Conservation (phyloP, 2,113 vertebrate genomes). For the Hippocampus zosterae region DNA sequence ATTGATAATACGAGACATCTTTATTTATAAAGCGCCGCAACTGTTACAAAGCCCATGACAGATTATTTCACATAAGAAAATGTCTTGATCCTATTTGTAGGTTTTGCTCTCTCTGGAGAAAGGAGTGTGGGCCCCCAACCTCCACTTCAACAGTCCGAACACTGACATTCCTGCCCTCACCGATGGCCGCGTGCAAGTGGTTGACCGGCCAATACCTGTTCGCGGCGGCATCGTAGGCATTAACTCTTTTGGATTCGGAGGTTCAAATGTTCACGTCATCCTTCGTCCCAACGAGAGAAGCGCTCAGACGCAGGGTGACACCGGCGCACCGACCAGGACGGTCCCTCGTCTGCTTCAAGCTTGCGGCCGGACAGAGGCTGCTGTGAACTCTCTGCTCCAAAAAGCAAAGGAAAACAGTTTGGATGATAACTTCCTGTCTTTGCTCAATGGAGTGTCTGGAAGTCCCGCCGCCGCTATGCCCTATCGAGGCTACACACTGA, state of each 20-base stretch:
- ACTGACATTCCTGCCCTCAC: conserved; percentile 82
- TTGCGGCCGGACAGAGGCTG: conserved; percentile 84
- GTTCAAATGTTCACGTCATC: conserved; percentile 90
- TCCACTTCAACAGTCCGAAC: conserved; percentile 84
- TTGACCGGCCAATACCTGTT: conserved; percentile 78
- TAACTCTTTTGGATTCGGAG: conserved; percentile 96
- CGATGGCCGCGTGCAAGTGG: conserved; percentile 78
- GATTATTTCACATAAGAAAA: neutral
- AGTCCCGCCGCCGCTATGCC: conserved; percentile 77
- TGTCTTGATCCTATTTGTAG: conserved; percentile 52
- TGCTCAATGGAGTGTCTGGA: conserved; percentile 80
- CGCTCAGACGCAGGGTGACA: neutral
- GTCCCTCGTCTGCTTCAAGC: conserved; percentile 75
- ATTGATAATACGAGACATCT: too few species aligned
- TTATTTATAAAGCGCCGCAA: too few species aligned
- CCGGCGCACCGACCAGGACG: neutral
- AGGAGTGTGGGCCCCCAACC: conserved; percentile 90
- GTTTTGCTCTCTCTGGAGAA: conserved; percentile 86
- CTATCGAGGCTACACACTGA: conserved; percentile 80
- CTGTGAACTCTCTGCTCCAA: conserved; percentile 73
- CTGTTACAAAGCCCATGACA: too few species aligned
- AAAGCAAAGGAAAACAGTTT: conserved; percentile 64
- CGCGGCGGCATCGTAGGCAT: conserved; percentile 81
- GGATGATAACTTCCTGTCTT: conserved; percentile 72
- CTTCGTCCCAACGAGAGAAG: conserved; percentile 72